Conservation (phyloP, 23 tunicate species). For the Ciona savignyi region DNA sequence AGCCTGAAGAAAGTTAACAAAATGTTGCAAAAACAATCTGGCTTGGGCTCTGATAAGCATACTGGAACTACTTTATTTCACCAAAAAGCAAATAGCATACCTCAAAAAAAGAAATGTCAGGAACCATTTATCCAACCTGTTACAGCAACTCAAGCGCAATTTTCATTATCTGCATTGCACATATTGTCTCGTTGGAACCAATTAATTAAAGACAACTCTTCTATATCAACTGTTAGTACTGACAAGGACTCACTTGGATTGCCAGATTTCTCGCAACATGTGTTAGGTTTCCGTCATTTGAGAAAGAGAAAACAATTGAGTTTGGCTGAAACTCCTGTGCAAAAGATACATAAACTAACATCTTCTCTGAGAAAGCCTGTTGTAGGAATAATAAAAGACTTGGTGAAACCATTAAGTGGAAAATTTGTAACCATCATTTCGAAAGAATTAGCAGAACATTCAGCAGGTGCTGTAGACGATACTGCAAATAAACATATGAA, state of each 20-base stretch:
- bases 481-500: not conserved
- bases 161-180: not conserved
- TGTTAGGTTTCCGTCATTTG: not conserved
- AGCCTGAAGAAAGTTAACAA: too few species aligned
- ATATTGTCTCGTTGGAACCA: not conserved
- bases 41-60: too few species aligned
- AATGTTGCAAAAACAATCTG: too few species aligned
- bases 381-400: too few species aligned
- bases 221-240: not conserved
- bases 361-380: too few species aligned
- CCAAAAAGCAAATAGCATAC: not conserved
- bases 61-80: too few species aligned
- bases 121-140: not conserved
- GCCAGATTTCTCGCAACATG: too few species aligned
- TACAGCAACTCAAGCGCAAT: not conserved
- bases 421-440: not conserved
- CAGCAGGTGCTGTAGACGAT: not conserved
- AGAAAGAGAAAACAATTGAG: not conserved
- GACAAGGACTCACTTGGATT: too few species aligned
- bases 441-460: not conserved
- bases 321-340: not conserved
- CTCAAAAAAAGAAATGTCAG: too few species aligned
- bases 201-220: not conserved
- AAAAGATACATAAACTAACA: not conserved
- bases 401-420: not conserved